phyloP scores from a whole-genome alignment of 2,888 invertebrate genomes.

The Dolomedes plantarius region DNA sequence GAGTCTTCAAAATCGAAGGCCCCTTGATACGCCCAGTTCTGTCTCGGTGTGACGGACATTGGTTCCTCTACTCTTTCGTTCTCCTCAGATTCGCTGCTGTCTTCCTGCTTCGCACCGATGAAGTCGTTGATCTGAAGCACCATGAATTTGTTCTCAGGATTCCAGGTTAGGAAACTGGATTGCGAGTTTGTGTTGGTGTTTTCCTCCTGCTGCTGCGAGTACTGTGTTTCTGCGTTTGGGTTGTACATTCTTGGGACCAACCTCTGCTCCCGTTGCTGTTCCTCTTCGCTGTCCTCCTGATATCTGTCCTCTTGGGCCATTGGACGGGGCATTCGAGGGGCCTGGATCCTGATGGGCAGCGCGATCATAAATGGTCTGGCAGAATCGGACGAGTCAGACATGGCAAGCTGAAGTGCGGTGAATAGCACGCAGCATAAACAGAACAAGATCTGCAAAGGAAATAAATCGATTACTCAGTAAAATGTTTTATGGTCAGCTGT shows the following conservation, averaged over 20 bases:
- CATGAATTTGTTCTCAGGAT: slow-evolving; percentile 36
- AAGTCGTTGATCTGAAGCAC: slow-evolving; percentile 54
- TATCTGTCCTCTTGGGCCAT: not conserved
- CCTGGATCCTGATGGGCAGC: slow-evolving; percentile 31
- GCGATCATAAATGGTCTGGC: slow-evolving; percentile 39
- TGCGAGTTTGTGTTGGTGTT: slow-evolving; percentile 3
- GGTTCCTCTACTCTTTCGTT: slow-evolving; percentile 31
- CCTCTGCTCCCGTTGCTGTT: slow-evolving; percentile 29
- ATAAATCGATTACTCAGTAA: not conserved
- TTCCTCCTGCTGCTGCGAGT: slow-evolving; percentile 15
- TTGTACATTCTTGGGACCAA: slow-evolving; percentile 6
- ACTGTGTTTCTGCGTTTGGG: not conserved
- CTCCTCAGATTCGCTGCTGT: slow-evolving; percentile 13
- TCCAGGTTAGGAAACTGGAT: slow-evolving; percentile 33
- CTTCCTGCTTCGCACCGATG: slow-evolving; percentile 5
- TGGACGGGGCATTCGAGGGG: not conserved
- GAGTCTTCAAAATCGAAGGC: slow-evolving; percentile 35
- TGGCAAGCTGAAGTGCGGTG: not conserved
- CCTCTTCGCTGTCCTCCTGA: slow-evolving; percentile 20
- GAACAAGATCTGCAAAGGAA: slow-evolving; percentile 4
- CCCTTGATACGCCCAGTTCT: slow-evolving; percentile 5
- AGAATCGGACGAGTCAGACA: not conserved
- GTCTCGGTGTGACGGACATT: not conserved
- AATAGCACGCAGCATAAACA: not conserved
- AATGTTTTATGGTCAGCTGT: too few relatives aligned